phyloP scores from a whole-genome alignment of 2,888 invertebrate species.

The Agrotis puta region DNA sequence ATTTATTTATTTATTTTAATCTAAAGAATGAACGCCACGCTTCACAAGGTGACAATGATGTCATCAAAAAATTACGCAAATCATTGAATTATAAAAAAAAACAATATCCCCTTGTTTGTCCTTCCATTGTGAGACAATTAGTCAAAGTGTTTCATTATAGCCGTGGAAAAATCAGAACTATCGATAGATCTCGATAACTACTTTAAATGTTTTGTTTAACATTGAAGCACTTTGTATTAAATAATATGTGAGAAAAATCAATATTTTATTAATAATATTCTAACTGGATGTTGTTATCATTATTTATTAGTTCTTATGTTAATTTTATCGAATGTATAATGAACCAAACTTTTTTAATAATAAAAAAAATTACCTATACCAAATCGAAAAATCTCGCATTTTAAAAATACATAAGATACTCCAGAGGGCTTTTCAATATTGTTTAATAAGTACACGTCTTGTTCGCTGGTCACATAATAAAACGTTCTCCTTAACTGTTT shows the following conservation, averaged over 20 bases:
- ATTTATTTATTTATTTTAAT: constrained; percentile 58
- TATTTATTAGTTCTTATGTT: too few relatives aligned
- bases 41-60: constrained; percentile 74
- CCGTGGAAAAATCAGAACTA: constrained; percentile 38
- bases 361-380: background rate
- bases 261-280: too few relatives aligned
- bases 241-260: background rate
- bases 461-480: background rate
- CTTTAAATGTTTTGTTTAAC: constrained; percentile 4
- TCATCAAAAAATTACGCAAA: constrained; percentile 74
- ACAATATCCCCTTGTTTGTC: constrained; percentile 69
- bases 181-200: constrained; percentile 5
- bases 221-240: background rate
- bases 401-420: background rate
- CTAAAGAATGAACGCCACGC: constrained; percentile 71
- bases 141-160: constrained; percentile 59
- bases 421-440: background rate
- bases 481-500: background rate
- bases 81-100: constrained; percentile 66
- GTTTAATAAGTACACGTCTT: background rate
- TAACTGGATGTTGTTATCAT: too few relatives aligned
- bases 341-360: too few relatives aligned
- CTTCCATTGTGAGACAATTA: constrained; percentile 70
- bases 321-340: too few relatives aligned
- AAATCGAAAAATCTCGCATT: background rate